Evolutionary conservation across 2,888 invertebrate species (phyloP), one percentile per base, ranked within the genome.

Genomic region (Drosophila conformis): DNA sequence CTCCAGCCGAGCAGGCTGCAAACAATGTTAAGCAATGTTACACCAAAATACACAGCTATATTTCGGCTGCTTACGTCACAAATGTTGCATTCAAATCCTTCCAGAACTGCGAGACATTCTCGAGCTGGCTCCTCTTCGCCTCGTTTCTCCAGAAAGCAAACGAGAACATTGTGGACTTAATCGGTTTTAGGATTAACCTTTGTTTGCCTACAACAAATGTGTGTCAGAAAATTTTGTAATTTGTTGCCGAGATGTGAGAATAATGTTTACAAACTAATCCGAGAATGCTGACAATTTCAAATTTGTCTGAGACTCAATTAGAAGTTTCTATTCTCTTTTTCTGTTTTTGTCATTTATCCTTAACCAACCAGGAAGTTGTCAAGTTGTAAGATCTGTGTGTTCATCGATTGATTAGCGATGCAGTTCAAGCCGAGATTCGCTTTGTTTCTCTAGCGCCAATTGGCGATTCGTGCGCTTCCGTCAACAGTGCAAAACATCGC

Each of bases 1-100:
- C 91, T 92, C 52, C 85, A 91, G 25, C 82, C 83, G 29, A 93
- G 80, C 33, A 92, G 80, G 29, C 93, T 92, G 62, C 4, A 68
- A 51, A 2, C 8, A 33, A 4, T 7, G 7, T 29, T 13, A 1
- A 21, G 1, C 11, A n/a, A 13, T 4, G 15, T n/a, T 40, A 40
- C 40, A 2, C 40, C 4, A 48, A 48, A 13, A 4, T 3, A 51
- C 25, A n/a, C 33, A 51, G 15, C 27, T 1, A 4, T n/a, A 18
- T 51, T 51, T 29, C 0, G 8, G 27, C 5, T n/a, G 36, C 83
- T 70, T 75, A 89, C 89, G 76, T 57, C 57, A 89, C 75, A 75
- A 90, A 89, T 73, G 73, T 74, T 65, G 79, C 67, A 76, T 90
- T 90, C 64, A 88, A 75, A 53, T 82, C 72, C 70, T 77, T 76